Base-by-base conservation (phyloP, 1,140 invertebrate species). In the Bombus impatiens region DNA sequence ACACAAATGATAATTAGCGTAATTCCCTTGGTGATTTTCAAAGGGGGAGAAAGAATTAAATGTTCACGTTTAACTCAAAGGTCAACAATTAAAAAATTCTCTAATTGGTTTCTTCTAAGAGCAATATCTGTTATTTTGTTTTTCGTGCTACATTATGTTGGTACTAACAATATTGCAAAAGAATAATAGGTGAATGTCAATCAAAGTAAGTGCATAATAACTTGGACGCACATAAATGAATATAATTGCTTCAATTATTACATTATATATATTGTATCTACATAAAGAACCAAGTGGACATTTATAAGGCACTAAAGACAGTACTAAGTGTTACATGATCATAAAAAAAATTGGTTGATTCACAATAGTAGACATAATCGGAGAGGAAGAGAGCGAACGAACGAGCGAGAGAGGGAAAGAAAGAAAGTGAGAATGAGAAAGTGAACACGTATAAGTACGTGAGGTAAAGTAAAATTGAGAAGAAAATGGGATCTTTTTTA, bases 221-320 rank as follows among this genome's bases (percentile, higher is more conserved):
- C 70, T 72, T 32, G 87, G 84, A 87, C 82, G 87, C 83, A 87
- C 86, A 83, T 82, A 86, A 88, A 86, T 90, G 82, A 90, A 92
- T 91, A 87, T 87, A 87, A 89, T 92, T 87, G 86, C 91, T 91
- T 90, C 84, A 87, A 93, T 89, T 89, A 89, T 74, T 84, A 88
- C 79, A 91, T 72, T 75, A 87, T 84, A 88, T 82, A 78, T 78
- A 32, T 32, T 77, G 59, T 77, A 79, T 47, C 44, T 59, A 84
- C 59, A 87, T 87, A 88, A 90, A 88, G 87, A 90, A 91, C 81
- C 89, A 88, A 91, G 89, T 89, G 86, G 83, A 91, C 78, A 81
- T 84, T 89, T 90, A 44, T 89, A 92, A 88, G 90, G 90, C 87
- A 89, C 87, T 88, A 90, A 90, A 88, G 84, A 88, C 86, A 78